Evolutionary conservation across 2,797 vertebrate genomes (phyloP).

Genomic region (Lepidocolaptes lacrymiger): DNA sequence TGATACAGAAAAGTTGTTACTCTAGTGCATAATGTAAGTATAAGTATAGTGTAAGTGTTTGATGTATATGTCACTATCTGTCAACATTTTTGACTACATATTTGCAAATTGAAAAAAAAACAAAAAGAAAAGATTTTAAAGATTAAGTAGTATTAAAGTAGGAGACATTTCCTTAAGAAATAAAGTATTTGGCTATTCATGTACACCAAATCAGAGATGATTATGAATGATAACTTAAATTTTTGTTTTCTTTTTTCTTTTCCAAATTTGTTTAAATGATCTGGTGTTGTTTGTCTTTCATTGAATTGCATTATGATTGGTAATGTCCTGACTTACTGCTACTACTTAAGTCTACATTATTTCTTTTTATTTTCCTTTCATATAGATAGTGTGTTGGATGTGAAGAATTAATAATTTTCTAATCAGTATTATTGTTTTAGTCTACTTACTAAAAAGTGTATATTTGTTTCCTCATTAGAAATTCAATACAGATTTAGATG

Average conservation of each 20-base stretch:
- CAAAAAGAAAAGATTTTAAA: background rate
- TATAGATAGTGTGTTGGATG: background rate
- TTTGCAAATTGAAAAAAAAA: background rate
- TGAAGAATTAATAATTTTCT: background rate
- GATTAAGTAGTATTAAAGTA: background rate
- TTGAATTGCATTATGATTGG: background rate
- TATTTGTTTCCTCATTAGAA: background rate
- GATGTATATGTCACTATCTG: background rate
- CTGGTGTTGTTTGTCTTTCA: background rate
- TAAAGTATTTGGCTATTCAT: background rate
- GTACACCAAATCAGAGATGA: background rate
- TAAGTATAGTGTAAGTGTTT: background rate
- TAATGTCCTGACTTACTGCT: background rate
- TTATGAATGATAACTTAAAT: background rate
- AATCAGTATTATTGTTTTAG: background rate
- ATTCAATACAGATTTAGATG: background rate
- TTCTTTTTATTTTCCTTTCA: background rate
- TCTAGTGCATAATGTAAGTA: background rate
- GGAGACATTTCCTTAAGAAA: background rate
- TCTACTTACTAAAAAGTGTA: background rate
- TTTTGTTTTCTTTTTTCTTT: background rate
- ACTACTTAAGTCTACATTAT: background rate
- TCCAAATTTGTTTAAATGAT: background rate
- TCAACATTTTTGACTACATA: background rate
- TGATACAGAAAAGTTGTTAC: background rate